Percentiles rank a stretch among this genome's conserved stretches.
Evolutionary conservation across 2,888 invertebrate species (phyloP).

Genomic region (Meloe dianella): DNA sequence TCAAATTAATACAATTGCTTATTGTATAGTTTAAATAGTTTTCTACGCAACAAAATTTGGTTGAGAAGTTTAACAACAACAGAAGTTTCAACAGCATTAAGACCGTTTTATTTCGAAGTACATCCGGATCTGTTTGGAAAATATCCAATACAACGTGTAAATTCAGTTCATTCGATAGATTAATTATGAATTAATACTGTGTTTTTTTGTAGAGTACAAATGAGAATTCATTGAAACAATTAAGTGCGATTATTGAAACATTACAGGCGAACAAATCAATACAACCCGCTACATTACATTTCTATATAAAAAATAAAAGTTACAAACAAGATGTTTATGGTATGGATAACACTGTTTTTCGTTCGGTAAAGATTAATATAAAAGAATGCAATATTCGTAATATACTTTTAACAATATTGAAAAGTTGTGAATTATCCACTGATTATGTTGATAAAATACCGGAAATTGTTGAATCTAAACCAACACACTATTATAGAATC

Average conservation of each 20-base stretch:
- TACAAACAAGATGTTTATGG: background rate
- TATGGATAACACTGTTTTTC: slow-evolving; percentile 59
- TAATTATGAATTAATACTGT: slow-evolving; percentile 39
- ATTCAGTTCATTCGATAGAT: background rate
- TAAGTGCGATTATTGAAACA: slow-evolving; percentile 84
- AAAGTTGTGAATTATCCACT: slow-evolving; percentile 84
- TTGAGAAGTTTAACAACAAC: slow-evolving; percentile 80
- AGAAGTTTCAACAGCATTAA: slow-evolving; percentile 86
- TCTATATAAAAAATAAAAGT: slow-evolving; percentile 73
- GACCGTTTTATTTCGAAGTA: slow-evolving; percentile 94
- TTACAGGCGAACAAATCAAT: slow-evolving; percentile 71
- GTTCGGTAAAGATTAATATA: slow-evolving; percentile 75
- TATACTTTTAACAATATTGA: slow-evolving; percentile 76
- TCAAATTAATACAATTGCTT: too few relatives aligned
- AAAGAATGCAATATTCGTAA: slow-evolving; percentile 73
- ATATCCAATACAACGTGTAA: slow-evolving; percentile 86
- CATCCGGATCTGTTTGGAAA: slow-evolving; percentile 95
- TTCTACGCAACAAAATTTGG: background rate
- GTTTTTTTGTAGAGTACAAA: slow-evolving; percentile 81
- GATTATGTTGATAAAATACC: slow-evolving; percentile 81
- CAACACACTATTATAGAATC: slow-evolving; percentile 28
- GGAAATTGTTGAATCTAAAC: slow-evolving; percentile 47
- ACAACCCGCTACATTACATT: slow-evolving; percentile 71
- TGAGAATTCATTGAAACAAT: slow-evolving; percentile 86
- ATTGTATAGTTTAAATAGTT: background rate